phyloP scores from a whole-genome alignment of 37 sponge, comb jelly and placozoan genomes.

The Haliclona indistincta region DNA sequence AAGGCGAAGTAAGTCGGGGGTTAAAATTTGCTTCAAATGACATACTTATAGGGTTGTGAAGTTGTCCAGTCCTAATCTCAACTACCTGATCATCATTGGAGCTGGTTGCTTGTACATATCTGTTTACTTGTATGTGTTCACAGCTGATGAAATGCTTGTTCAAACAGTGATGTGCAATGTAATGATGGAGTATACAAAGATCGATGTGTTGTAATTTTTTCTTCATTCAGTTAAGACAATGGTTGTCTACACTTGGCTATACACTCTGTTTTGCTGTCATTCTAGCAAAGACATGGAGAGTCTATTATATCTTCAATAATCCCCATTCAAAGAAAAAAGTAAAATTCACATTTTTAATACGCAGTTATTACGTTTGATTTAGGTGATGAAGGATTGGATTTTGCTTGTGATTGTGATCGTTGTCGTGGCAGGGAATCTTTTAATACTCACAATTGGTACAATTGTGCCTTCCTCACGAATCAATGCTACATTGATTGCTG shows the following conservation, averaged over 20 bases:
- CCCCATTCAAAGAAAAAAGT: conserved; percentile 30
- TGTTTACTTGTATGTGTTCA: neutral
- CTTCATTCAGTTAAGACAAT: neutral
- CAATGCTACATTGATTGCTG: neutral
- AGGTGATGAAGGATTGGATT: conserved; percentile 34
- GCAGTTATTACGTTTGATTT: neutral
- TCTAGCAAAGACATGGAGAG: conserved; percentile 35
- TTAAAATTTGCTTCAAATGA: neutral
- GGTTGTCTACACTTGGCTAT: conserved; percentile 21
- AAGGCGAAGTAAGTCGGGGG: neutral
- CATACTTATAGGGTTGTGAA: conserved; percentile 4
- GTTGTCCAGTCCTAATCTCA: conserved; percentile 5
- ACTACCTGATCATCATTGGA: conserved; percentile 11
- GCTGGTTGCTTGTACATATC: neutral
- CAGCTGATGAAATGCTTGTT: neutral
- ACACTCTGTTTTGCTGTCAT: conserved; percentile 25
- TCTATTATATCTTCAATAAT: conserved; percentile 50
- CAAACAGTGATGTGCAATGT: neutral
- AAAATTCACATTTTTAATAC: neutral
- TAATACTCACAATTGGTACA: neutral
- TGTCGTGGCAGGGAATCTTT: neutral
- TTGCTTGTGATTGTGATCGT: neutral
- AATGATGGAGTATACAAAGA: neutral
- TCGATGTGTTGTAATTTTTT: neutral
- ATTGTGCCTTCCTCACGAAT: neutral